Evolutionary conservation across 2,888 invertebrate species (phyloP).

Genomic region (Cantharis flavilabris): DNA sequence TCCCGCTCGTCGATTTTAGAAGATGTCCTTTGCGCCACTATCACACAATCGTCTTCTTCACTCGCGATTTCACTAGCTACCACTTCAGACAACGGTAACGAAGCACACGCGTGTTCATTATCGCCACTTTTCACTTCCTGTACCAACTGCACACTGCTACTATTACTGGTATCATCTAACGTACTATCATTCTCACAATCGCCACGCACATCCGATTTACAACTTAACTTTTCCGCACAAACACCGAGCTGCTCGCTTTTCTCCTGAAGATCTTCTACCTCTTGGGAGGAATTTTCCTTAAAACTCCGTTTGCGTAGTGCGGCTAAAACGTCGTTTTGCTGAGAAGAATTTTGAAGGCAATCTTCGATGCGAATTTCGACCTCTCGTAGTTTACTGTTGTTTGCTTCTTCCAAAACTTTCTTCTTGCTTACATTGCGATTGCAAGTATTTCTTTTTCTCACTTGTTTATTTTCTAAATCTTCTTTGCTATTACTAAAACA

Average conservation of each 20-base stretch:
- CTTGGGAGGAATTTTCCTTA: slow-evolving; percentile 35
- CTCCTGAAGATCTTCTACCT: slow-evolving; percentile 11
- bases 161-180: slow-evolving; percentile 43
- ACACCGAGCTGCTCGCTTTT: background rate
- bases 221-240: slow-evolving; percentile 12
- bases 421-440: slow-evolving; percentile 50
- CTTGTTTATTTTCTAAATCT: slow-evolving; percentile 50
- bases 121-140: slow-evolving; percentile 34
- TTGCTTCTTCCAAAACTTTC: slow-evolving; percentile 55
- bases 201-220: slow-evolving; percentile 9
- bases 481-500: slow-evolving; percentile 46
- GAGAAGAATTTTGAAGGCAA: slow-evolving; percentile 49
- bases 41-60: slow-evolving; percentile 69
- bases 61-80: slow-evolving; percentile 53
- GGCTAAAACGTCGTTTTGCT: slow-evolving; percentile 39
- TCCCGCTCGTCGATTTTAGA: slow-evolving; percentile 48
- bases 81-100: slow-evolving; percentile 37
- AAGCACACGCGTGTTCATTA: slow-evolving; percentile 42
- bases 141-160: slow-evolving; percentile 44
- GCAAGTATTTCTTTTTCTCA: slow-evolving; percentile 45
- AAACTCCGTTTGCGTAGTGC: slow-evolving; percentile 40
- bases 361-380: slow-evolving; percentile 54
- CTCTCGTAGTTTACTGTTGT: slow-evolving; percentile 55
- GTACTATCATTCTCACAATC: slow-evolving; percentile 38
- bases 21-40: slow-evolving; percentile 57